Evolutionary conservation across 2,113 vertebrate species (phyloP).

Genomic region (Sander vitreus): DNA sequence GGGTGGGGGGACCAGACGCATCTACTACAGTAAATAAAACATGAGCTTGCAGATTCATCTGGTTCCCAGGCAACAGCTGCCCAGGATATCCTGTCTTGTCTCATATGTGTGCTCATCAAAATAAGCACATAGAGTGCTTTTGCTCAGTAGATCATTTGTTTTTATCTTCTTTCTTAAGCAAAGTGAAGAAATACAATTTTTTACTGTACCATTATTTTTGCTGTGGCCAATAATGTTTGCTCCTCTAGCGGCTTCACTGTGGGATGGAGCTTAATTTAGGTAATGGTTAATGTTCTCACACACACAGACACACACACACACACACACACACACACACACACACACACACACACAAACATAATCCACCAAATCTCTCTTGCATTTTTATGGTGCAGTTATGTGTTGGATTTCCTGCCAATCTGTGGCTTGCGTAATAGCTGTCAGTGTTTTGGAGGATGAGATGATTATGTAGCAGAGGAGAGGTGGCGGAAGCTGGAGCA

Average conservation of each 20-base stretch:
- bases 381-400: conserved; percentile 13
- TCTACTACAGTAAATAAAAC: not conserved
- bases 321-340: not conserved
- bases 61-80: too few relatives aligned
- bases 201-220: too few relatives aligned
- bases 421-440: conserved; percentile 22
- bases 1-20: not conserved
- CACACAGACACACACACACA: not conserved
- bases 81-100: too few relatives aligned
- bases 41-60: not conserved
- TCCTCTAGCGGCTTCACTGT: too few relatives aligned
- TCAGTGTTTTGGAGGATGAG: conserved; percentile 53
- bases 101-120: too few relatives aligned
- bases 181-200: too few relatives aligned
- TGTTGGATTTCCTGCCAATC: conserved; percentile 26
- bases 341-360: conserved; percentile 8
- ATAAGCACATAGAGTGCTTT: too few relatives aligned
- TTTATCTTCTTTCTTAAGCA: too few relatives aligned
- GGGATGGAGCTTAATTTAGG: conserved; percentile 3
- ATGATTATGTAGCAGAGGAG: conserved; percentile 60
- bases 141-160: too few relatives aligned
- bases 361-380: conserved; percentile 20
- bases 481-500: conserved; percentile 54
- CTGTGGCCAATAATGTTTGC: too few relatives aligned
- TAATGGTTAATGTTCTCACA: not conserved